phyloP scores from a whole-genome alignment of 2,113 vertebrate genomes.

The Aspidoscelis tigris region DNA sequence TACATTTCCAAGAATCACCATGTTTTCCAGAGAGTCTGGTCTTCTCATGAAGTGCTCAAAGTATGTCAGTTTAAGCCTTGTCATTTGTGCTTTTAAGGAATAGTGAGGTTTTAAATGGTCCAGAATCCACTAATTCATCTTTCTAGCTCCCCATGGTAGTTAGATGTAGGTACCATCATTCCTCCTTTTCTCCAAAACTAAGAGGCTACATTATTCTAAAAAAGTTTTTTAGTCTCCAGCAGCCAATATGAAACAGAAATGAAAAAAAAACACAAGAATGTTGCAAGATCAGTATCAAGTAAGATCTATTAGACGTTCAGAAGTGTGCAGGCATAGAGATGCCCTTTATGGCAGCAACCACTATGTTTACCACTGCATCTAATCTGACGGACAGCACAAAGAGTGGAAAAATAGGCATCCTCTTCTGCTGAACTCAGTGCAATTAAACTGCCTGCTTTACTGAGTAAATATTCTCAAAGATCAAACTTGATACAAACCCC shows the following conservation, averaged over 20 bases:
- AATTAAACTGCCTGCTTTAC: not conserved
- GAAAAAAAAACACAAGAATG: not conserved
- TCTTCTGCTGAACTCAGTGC: not conserved
- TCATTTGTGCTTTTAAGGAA: no score
- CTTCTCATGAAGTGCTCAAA: no score
- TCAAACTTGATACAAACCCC: not conserved
- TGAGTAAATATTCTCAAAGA: not conserved
- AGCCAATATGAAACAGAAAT: not conserved
- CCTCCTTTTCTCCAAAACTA: no score
- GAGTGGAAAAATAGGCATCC: not conserved
- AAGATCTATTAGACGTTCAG: not conserved
- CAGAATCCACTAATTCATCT: no score
- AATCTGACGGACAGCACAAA: not conserved
- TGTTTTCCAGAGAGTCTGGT: no score
- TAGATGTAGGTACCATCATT: no score
- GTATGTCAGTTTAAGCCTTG: no score
- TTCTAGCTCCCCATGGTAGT: no score
- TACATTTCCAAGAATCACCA: no score
- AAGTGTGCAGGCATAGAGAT: not conserved
- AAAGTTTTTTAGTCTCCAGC: not conserved
- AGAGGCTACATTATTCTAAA: no score
- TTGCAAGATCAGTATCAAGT: no score
- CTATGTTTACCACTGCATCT: not conserved
- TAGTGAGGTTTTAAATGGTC: no score
- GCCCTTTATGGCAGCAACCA: not conserved